phyloP scores from a whole-genome alignment of 2,888 invertebrate genomes.

The Caenorhabditis plicata region DNA sequence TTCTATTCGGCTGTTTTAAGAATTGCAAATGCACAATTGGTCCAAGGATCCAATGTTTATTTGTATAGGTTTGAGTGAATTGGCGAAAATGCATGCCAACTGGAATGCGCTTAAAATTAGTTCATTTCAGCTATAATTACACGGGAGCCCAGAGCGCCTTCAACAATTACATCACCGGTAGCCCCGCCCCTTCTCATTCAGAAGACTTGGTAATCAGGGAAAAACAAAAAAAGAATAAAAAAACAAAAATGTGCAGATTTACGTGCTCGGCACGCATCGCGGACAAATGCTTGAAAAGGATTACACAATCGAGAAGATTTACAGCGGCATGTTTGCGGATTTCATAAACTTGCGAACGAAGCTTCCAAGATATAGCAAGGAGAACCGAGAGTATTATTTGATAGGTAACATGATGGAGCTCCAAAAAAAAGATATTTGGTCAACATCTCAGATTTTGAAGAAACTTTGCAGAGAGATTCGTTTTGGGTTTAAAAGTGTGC shows the following conservation, averaged over 20 bases:
- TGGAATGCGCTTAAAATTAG: too few relatives aligned
- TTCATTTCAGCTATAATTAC: conserved; percentile 12
- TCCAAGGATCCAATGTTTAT: too few relatives aligned
- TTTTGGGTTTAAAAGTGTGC: too few relatives aligned
- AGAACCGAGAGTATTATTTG: conserved; percentile 12
- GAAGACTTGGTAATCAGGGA: conserved; percentile 11
- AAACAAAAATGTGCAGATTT: conserved; percentile 5
- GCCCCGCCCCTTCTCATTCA: conserved; percentile 13
- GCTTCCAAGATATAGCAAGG: conserved; percentile 2
- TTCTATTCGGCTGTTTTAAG: too few relatives aligned
- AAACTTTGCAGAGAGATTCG: too few relatives aligned
- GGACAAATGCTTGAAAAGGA: conserved; percentile 5
- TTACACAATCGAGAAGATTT: conserved; percentile 13
- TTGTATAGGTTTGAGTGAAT: too few relatives aligned
- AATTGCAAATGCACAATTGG: too few relatives aligned
- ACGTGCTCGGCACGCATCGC: conserved; percentile 17
- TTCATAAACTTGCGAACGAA: conserved; percentile 8
- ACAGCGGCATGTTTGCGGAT: conserved; percentile 14
- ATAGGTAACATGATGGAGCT: conserved; percentile 5
- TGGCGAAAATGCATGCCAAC: too few relatives aligned
- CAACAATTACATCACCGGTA: conserved; percentile 7
- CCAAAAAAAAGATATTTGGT: conserved; percentile 10
- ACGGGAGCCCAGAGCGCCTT: conserved; percentile 6
- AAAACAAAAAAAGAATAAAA: not conserved
- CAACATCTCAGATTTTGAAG: too few relatives aligned